Base-by-base conservation (phyloP, 2,113 vertebrate species). In the Ciconia stormi region DNA sequence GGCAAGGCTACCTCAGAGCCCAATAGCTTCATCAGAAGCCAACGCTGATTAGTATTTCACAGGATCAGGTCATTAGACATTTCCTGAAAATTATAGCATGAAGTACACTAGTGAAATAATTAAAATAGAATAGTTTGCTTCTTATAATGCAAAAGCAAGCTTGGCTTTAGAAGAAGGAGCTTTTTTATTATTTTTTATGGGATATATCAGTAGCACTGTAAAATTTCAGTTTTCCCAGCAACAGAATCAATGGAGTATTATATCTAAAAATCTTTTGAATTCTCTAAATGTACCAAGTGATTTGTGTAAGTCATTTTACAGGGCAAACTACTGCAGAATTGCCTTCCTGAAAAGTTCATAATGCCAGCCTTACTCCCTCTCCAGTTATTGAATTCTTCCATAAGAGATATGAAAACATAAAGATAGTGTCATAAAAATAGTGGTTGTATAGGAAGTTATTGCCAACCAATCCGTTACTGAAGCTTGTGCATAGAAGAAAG, bases 231-330 rank as follows among this genome's bases (percentile, higher is more conserved):
- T 91, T 84, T 92, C 89, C n/a, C 50, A 93, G 79, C 61, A 73
- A 42, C 9, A 76, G 36, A 70, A 73, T 93, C 62, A 90, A 66
- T 91, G 40, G 44, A 72, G 55, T 91, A 79, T 62, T 91, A 49
- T 13, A 63, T 74, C 52, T 52, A 66, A 62, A 62, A 89, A 89
- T 53, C 46, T 93, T 72, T 44, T 59, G 84, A 82, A 67, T 96
- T 76, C 52, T 91, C 36, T 85, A 62, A 84, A 55, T 32, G 67
- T 52, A 27, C 17, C 53, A 61, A 90, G 38, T 81, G 40, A 91
- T 82, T 92, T 49, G 1, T 90, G 80, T 67, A 89, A 95, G 78
- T 80, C 82, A 93, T 90, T 97, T 90, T 40, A 89, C 92, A 91
- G 46, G 62, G 50, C n/a, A 87, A 58, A 36, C 16, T 47, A 20